Evolutionary conservation across 2,113 vertebrate species (phyloP), one percentile per base, ranked within the genome.

Genomic region (Ptilorrhoa leucosticta): DNA sequence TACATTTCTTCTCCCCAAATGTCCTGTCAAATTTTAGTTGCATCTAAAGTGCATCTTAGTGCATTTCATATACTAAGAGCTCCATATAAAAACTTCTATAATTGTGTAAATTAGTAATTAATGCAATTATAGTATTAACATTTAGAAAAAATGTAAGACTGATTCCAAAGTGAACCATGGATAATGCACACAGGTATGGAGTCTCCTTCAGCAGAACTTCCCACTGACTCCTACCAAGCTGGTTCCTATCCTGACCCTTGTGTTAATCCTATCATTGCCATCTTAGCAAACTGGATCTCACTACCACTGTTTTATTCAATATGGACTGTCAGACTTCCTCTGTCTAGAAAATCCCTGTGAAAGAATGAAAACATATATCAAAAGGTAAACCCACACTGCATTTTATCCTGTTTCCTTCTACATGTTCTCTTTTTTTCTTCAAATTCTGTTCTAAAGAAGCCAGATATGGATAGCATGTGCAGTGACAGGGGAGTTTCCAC

Each of bases 381-480:
- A 65, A 78, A 85, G 22, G 13, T 71, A 92, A 57, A 28, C 5
- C 15, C 17, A 87, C 9, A 40, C 1, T 45, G 47, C 28, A 37
- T 75, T 88, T 88, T 57, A 83, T 50, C 39, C 22, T 35, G 21
- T 44, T 73, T 82, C 33, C 35, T 79, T 83, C 28, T n/a, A 42
- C 4, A 26, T 47, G 35, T 22, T 66, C 0, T 3, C 40, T 44
- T 47, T 51, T 60, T 85, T 66, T 8, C 42, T 81, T 69, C 35
- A 60, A 83, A 77, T 73, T 42, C 42, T 79, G 7, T 71, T 44
- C 33, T 53, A 51, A 64, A 84, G 50, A 72, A 64, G 45, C 23
- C 72, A 57, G 37, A 4, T 33, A 76, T 5, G 0, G 1, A 60
- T 7, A 56, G 12, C 30, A 30, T 0, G 3, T 30, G 9, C 57